Evolutionary conservation across 2,888 invertebrate genomes (phyloP).

Genomic region (Sepiola atlantica): DNA sequence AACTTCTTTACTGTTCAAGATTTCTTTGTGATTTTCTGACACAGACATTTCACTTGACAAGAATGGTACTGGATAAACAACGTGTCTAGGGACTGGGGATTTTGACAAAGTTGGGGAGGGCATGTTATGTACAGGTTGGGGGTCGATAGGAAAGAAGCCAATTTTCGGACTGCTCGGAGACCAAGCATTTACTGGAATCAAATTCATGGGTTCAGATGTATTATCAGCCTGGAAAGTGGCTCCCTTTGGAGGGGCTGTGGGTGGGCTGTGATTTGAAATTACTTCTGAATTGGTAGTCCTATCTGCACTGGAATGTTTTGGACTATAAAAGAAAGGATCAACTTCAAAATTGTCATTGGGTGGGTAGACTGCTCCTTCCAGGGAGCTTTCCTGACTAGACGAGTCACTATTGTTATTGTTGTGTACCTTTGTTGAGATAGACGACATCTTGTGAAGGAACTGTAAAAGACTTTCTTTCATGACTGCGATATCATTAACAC

Average conservation of each 20-base stretch:
- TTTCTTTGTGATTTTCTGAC: not conserved
- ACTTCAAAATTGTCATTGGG: constrained; percentile 9
- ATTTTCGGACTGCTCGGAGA: constrained; percentile 53
- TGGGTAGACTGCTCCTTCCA: not conserved
- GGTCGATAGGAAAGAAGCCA: constrained; percentile 68
- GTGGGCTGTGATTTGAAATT: not conserved
- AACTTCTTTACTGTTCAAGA: not conserved
- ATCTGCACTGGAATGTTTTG: not conserved
- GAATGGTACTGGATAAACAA: constrained; percentile 21
- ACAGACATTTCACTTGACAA: constrained; percentile 51
- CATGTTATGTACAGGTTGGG: constrained; percentile 63
- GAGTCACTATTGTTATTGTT: not conserved
- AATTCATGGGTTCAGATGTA: constrained; percentile 60
- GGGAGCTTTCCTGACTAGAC: not conserved
- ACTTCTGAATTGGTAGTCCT: not conserved
- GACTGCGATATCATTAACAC: not conserved
- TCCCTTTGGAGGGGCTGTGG: not conserved
- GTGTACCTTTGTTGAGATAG: not conserved
- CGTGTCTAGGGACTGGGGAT: not conserved
- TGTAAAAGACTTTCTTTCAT: not conserved
- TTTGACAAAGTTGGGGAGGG: constrained; percentile 51
- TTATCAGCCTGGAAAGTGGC: not conserved
- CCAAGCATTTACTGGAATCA: constrained; percentile 51
- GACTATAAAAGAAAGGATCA: not conserved
- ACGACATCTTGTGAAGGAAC: not conserved